phyloP scores from a whole-genome alignment of 2,888 invertebrate species.

The Nasonovia ribisnigri region DNA sequence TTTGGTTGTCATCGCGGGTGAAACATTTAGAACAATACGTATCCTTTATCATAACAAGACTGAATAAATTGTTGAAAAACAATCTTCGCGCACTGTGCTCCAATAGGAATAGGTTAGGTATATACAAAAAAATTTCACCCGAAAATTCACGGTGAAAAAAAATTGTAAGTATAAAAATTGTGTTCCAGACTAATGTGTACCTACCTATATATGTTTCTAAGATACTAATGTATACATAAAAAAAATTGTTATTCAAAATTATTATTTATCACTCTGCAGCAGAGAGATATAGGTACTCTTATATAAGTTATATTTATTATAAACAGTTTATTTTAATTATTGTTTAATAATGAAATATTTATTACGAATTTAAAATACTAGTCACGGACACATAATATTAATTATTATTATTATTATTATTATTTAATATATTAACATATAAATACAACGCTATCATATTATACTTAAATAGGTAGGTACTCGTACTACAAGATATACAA shows the following conservation, averaged over 20 bases:
- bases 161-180: background rate
- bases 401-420: background rate
- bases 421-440: background rate
- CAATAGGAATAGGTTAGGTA: background rate
- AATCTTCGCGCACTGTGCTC: background rate
- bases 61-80: conserved; percentile 28
- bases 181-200: background rate
- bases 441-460: no score
- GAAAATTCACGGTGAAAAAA: background rate
- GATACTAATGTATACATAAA: no score
- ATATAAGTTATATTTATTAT: conserved; percentile 12
- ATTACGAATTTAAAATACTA: background rate
- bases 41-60: conserved; percentile 30
- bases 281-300: background rate
- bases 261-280: background rate
- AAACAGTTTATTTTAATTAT: background rate
- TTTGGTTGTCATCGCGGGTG: conserved; percentile 44
- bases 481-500: background rate
- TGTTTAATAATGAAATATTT: background rate
- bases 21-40: conserved; percentile 46
- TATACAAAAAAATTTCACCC: background rate
- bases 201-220: no score
- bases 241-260: background rate
- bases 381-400: background rate
- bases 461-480: no score